Evolutionary conservation across 2,797 vertebrate genomes (phyloP).

Genomic region (Cossypha niveicapilla): DNA sequence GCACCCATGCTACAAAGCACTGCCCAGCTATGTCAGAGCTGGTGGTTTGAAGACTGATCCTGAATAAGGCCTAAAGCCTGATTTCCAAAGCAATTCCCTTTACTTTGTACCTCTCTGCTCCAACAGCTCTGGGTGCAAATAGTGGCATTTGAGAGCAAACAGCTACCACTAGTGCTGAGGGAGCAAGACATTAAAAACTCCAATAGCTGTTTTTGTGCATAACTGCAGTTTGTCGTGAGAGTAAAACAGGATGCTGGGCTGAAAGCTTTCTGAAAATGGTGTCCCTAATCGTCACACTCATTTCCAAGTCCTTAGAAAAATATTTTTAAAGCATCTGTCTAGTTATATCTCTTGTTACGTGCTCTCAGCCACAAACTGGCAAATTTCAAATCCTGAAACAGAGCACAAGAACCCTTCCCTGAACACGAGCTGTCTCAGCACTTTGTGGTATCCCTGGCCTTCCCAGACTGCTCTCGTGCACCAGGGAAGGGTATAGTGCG

Average conservation of each 20-base stretch:
- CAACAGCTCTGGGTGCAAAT: neutral
- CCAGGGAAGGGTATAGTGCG: neutral
- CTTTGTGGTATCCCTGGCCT: neutral
- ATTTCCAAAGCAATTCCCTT: neutral
- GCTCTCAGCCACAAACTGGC: neutral
- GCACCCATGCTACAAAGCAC: fast-evolving
- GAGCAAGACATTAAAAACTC: neutral
- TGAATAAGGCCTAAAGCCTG: neutral
- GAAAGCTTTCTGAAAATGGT: neutral
- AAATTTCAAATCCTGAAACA: neutral
- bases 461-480: neutral
- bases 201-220: neutral
- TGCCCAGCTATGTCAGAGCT: neutral
- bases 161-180: neutral
- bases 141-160: neutral
- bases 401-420: neutral
- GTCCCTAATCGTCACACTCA: neutral
- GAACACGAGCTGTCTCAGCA: neutral
- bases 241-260: neutral
- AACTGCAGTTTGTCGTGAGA: neutral
- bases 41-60: neutral
- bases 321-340: neutral
- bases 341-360: neutral
- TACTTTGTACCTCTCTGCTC: neutral
- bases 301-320: neutral